Evolutionary conservation across 2,888 invertebrate species (phyloP).

Genomic region (Ophraella communa): DNA sequence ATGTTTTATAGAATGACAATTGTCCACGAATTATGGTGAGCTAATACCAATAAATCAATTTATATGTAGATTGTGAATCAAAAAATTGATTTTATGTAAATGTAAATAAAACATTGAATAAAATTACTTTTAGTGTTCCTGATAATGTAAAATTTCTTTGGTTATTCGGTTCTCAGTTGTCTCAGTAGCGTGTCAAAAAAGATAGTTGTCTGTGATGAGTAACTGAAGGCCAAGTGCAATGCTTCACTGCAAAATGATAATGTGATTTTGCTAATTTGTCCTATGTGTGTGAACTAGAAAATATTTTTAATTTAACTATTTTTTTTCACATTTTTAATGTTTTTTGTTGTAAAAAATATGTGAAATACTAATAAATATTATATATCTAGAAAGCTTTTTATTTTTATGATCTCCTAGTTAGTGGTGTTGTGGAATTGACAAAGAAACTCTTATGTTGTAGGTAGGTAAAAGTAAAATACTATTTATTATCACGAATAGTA

Average conservation of each 20-base stretch:
- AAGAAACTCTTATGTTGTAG: too few species aligned
- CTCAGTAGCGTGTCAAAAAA: slow-evolving; percentile 37
- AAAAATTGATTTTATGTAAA: too few species aligned
- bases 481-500: too few species aligned
- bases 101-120: too few species aligned
- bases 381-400: slow-evolving; percentile 6
- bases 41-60: too few species aligned
- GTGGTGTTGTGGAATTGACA: too few species aligned
- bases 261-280: slow-evolving; percentile 59
- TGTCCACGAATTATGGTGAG: too few species aligned
- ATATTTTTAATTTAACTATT: slow-evolving; percentile 56
- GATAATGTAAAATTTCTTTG: background rate
- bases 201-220: slow-evolving; percentile 58
- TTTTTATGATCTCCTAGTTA: background rate
- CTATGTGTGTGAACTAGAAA: slow-evolving; percentile 57
- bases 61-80: too few species aligned
- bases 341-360: slow-evolving; percentile 54
- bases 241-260: slow-evolving; percentile 55
- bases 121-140: too few species aligned
- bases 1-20: background rate
- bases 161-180: slow-evolving; percentile 14
- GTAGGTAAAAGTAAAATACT: too few species aligned
- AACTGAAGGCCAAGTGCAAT: slow-evolving; percentile 60
- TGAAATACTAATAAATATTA: slow-evolving; percentile 54
- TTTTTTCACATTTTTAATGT: slow-evolving; percentile 57